A percentile compares a stretch with the other conserved stretches of the same genome.
Evolutionary conservation across 1,140 invertebrate genomes (phyloP).

Genomic region (Cyclina sinensis): DNA sequence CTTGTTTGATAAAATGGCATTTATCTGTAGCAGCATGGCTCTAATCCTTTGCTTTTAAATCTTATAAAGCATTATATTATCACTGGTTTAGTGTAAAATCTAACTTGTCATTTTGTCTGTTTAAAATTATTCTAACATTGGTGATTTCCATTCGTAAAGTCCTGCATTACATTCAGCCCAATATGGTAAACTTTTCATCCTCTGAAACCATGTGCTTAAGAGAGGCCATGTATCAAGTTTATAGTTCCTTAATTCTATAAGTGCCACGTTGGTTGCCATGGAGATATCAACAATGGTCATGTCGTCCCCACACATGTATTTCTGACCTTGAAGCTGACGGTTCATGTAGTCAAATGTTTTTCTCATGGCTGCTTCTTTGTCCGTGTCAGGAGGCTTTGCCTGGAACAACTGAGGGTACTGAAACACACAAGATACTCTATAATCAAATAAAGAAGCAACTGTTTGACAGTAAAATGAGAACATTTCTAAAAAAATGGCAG

Average conservation of each 20-base stretch:
- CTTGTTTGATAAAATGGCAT: too few relatives aligned
- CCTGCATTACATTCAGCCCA: constrained; percentile 73
- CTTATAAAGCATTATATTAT: too few relatives aligned
- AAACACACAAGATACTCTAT: constrained; percentile 4
- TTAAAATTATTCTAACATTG: constrained; percentile 33
- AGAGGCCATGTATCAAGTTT: constrained; percentile 66
- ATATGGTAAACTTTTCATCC: constrained; percentile 72
- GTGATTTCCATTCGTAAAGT: constrained; percentile 71
- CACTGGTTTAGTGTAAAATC: too few relatives aligned
- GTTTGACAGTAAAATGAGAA: too few relatives aligned
- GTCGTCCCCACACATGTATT: constrained; percentile 72
- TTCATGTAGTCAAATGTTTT: constrained; percentile 72
- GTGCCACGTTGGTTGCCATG: constrained; percentile 72
- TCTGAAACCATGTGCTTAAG: constrained; percentile 68
- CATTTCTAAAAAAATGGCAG: too few relatives aligned
- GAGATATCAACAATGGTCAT: constrained; percentile 72
- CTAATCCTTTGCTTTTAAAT: too few relatives aligned
- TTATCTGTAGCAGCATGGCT: too few relatives aligned
- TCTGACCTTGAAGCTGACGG: constrained; percentile 66
- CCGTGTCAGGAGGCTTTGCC: constrained; percentile 70
- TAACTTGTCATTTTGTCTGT: too few relatives aligned
- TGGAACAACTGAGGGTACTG: constrained; percentile 73
- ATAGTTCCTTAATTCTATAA: constrained; percentile 72
- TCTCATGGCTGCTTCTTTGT: constrained; percentile 70
- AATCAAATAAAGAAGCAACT: background rate